Percentiles rank a stretch among this genome's conserved stretches.
Conservation (phyloP, 64 coral and sea anemone genomes). For the Montipora capricornis region DNA sequence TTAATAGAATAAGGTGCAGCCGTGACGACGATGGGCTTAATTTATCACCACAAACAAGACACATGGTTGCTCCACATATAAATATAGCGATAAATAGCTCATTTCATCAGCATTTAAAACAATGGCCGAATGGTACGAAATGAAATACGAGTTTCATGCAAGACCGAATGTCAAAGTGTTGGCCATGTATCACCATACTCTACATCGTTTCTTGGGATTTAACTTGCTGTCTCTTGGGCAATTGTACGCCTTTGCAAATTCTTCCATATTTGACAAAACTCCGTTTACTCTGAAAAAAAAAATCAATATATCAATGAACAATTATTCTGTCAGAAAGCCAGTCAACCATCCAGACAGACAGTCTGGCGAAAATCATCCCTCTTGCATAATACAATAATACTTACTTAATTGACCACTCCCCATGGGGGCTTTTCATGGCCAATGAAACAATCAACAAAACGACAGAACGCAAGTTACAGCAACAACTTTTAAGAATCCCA, state of each 20-base stretch:
- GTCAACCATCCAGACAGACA: too few species aligned
- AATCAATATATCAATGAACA: not conserved
- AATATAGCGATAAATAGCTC: not conserved
- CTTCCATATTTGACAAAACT: constrained; percentile 61
- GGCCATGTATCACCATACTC: constrained; percentile 50
- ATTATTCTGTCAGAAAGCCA: too few species aligned
- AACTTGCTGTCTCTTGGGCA: constrained; percentile 31
- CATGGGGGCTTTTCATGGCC: too few species aligned
- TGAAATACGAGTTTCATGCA: not conserved
- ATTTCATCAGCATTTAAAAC: not conserved
- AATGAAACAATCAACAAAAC: too few species aligned
- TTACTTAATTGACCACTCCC: too few species aligned
- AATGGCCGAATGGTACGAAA: not conserved
- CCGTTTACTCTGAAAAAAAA: constrained; percentile 51
- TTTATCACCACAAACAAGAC: too few species aligned
- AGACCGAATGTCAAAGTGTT: not conserved
- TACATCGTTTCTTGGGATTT: constrained; percentile 46
- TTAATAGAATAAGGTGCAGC: too few species aligned
- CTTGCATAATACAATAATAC: too few species aligned
- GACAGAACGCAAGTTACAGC: too few species aligned
- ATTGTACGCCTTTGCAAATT: constrained; percentile 51
- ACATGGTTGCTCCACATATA: not conserved
- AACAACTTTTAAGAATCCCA: too few species aligned
- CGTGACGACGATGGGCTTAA: too few species aligned
- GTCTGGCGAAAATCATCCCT: too few species aligned